Percentiles rank a stretch among this genome's conserved stretches.
Evolutionary conservation across 92 coral and sea anemone genomes (phyloP).

Genomic region (Anthopleura xanthogrammica): DNA sequence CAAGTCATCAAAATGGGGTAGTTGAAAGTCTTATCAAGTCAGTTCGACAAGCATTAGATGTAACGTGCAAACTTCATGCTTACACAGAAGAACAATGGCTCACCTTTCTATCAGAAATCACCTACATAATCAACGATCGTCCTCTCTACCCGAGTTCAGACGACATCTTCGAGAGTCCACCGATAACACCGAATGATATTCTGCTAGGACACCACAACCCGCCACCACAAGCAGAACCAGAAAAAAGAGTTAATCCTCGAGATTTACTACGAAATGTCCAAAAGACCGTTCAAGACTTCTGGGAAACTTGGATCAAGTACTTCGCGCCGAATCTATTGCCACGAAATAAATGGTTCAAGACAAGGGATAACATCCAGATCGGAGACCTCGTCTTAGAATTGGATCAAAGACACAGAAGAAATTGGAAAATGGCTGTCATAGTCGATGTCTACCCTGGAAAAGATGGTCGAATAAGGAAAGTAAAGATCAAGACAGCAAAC

Average conservation of each 20-base stretch:
- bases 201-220: constrained; percentile 43
- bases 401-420: background rate
- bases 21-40: constrained; percentile 54
- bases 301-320: constrained; percentile 48
- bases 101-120: constrained; percentile 43
- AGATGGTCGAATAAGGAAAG: constrained; percentile 59
- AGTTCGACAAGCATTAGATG: constrained; percentile 41
- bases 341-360: constrained; percentile 42
- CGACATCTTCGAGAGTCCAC: constrained; percentile 41
- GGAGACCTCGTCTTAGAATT: constrained; percentile 46
- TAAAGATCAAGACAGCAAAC: constrained; percentile 37
- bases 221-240: constrained; percentile 35
- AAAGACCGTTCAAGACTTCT: constrained; percentile 18
- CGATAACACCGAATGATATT: constrained; percentile 43
- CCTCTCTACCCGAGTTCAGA: constrained; percentile 54
- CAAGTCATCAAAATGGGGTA: constrained; percentile 50
- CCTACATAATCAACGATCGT: constrained; percentile 48
- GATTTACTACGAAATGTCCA: constrained; percentile 21
- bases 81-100: constrained; percentile 65
- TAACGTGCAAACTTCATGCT: constrained; percentile 32
- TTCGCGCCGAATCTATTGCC: constrained; percentile 42
- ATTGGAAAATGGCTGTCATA: constrained; percentile 57
- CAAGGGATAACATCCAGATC: constrained; percentile 27
- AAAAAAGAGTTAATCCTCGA: constrained; percentile 39
- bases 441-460: constrained; percentile 52